Base-by-base conservation (phyloP, 2,113 vertebrate species). In the Grammomys dolichurus region DNA sequence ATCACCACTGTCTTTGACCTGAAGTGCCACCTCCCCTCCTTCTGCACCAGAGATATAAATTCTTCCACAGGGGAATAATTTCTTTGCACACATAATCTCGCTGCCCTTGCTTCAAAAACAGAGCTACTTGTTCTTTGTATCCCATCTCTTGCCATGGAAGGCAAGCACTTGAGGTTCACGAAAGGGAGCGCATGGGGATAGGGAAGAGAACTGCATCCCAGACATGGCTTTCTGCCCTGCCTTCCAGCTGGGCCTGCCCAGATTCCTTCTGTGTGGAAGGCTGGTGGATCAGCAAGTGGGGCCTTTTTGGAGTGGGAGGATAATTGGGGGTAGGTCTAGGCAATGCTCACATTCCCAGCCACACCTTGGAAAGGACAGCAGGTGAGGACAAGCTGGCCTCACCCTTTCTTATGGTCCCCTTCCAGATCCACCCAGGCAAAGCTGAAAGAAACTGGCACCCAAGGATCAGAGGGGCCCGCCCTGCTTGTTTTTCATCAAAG, bases 331-430 rank as follows among this genome's bases (percentile, higher is more conserved):
- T 69, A 86, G 72, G 70, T 63, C 20, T 60, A 20, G 54, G 72
- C n/a, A 86, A 60, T 12, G 81, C 51, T n/a, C 26, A 80, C n/a
- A 80, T 93, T 96, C 95, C 63, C 91, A 95, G 93, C 48, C 96
- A 96, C 93, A 69, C 96, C 96, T 82, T 75, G 48, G 91, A 89
- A 94, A 87, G 93, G 94, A 75, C 91, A 91, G 86, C 90, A 54
- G 91, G 95, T 48, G 67, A 78, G 89, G 93, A 80, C 88, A 91
- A 84, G 96, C 89, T 75, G 77, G 95, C 82, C 91, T 89, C 93
- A 20, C 87, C 87, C 77, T 95, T 24, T 65, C 67, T 89, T 65
- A 94, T 82, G 54, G 51, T 81, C 56, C 5, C 63, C 75, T 88
- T 94, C 91, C 87, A 91, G 94, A 95, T 70, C 73, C 77, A 96